Conservation (phyloP, 1,140 invertebrate genomes). For the Drosophila truncata region DNA sequence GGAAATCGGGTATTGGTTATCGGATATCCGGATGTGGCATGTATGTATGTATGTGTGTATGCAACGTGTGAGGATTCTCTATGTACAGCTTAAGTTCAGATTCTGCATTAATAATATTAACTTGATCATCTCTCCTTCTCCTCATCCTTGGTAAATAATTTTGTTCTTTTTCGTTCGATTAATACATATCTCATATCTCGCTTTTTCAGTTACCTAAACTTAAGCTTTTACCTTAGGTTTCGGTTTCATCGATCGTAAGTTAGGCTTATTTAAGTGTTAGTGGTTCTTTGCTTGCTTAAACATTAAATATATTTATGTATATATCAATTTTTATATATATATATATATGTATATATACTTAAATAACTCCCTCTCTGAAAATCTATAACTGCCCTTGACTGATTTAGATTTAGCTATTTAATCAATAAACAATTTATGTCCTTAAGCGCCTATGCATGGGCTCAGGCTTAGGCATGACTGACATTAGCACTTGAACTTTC, state of each 20-base stretch:
- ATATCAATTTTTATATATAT: slow-evolving; percentile 60
- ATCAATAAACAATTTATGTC: slow-evolving; percentile 66
- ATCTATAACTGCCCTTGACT: slow-evolving; percentile 67
- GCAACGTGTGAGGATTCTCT: slow-evolving; percentile 32
- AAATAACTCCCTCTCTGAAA: slow-evolving; percentile 68
- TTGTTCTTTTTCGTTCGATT: slow-evolving; percentile 60
- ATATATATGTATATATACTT: slow-evolving; percentile 71
- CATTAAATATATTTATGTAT: slow-evolving; percentile 64
- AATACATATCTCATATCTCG: slow-evolving; percentile 64
- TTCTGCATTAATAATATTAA: slow-evolving; percentile 61
- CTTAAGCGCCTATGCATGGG: slow-evolving; percentile 41
- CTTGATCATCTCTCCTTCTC: slow-evolving; percentile 56
- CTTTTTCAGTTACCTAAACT: slow-evolving; percentile 55
- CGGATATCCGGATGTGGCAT: slow-evolving; percentile 28
- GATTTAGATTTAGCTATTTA: slow-evolving; percentile 77
- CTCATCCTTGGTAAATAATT: slow-evolving; percentile 60
- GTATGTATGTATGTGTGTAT: slow-evolving; percentile 25
- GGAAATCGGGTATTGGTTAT: slow-evolving; percentile 6
- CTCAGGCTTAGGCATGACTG: slow-evolving; percentile 50
- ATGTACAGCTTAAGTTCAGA: slow-evolving; percentile 65
- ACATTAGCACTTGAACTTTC: slow-evolving; percentile 61
- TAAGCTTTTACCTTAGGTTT: slow-evolving; percentile 68
- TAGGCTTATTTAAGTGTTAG: slow-evolving; percentile 82
- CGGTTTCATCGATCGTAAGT: slow-evolving; percentile 63
- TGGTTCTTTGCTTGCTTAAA: slow-evolving; percentile 82